phyloP scores from a whole-genome alignment of 2,113 vertebrate genomes.

The Anoura caudifer region DNA sequence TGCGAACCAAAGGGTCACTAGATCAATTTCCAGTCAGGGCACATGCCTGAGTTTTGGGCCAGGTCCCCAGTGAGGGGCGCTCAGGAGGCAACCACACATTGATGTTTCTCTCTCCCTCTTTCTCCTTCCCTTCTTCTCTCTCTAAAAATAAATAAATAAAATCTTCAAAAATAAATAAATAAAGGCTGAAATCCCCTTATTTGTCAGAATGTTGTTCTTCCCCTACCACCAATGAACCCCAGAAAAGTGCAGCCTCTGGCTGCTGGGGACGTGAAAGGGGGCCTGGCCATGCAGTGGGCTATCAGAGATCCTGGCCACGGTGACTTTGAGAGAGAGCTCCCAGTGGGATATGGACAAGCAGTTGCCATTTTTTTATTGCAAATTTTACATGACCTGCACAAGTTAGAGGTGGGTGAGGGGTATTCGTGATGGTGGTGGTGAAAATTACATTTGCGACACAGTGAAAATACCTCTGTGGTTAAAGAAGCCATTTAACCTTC shows the following conservation, averaged over 20 bases:
- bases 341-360: neutral
- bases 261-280: fast-evolving
- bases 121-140: too few relatives aligned
- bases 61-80: too few relatives aligned
- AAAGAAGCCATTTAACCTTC: neutral
- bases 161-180: too few relatives aligned
- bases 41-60: too few relatives aligned
- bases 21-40: too few relatives aligned
- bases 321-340: neutral
- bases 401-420: neutral
- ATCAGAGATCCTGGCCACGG: too few relatives aligned
- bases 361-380: neutral
- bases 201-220: neutral
- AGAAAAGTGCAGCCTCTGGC: neutral
- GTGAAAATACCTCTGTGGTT: neutral
- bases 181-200: neutral
- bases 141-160: too few relatives aligned
- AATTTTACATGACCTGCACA: neutral
- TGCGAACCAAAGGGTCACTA: too few relatives aligned
- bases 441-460: neutral
- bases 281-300: neutral
- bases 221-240: neutral
- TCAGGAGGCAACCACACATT: too few relatives aligned
- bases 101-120: too few relatives aligned
- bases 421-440: neutral